Base-by-base conservation (phyloP, 2,797 vertebrate genomes). In the Enteromius trimaculatus region DNA sequence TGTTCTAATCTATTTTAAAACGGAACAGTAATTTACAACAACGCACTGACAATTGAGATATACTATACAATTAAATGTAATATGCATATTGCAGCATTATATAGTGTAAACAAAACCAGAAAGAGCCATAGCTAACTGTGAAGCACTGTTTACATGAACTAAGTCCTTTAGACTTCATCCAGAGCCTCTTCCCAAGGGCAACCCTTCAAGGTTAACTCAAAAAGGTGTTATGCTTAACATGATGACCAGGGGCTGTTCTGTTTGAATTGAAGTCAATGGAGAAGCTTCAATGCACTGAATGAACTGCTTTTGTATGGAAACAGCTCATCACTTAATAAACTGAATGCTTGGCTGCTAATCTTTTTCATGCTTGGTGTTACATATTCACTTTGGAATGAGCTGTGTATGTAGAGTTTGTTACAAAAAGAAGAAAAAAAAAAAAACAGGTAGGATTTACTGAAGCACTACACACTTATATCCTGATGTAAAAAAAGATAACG, bases 181-280 rank as follows among this genome's bases (percentile, higher is more conserved):
- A 19, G 14, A 51, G 16, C 17, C 44, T 51, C 26, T 72, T 51
- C 17, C 17, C 70, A 49, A 6, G 8, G 44, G 23, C 44, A 51
- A 31, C 8, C 23, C 70, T 72, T 51, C 16, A 51, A 72, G 70
- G 17, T 51, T 51, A 10, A 17, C 44, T 72, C 17, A 29, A 31
- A 49, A 72, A 51, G 44, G 17, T 49, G 16, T 26, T 26, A 47
- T 7, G 14, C 7, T 44, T 39, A 23, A 23, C n/a, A 44, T 29
- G 6, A 71, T 26, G 23, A 71, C 69, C 3, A 29, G 42, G 14
- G 69, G 42, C 42, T 71, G 42, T 71, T 29, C 16, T 72, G 44
- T 72, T 31, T 72, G 70, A 71, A 47, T 71, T 23, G 42, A 71
- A 71, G 42, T 47, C 68, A 47, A 17, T 26, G 23, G 23, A 29